Evolutionary conservation across 2,113 vertebrate species (phyloP), one percentile per base, ranked within the genome.

Genomic region (Sinosuthora webbiana): DNA sequence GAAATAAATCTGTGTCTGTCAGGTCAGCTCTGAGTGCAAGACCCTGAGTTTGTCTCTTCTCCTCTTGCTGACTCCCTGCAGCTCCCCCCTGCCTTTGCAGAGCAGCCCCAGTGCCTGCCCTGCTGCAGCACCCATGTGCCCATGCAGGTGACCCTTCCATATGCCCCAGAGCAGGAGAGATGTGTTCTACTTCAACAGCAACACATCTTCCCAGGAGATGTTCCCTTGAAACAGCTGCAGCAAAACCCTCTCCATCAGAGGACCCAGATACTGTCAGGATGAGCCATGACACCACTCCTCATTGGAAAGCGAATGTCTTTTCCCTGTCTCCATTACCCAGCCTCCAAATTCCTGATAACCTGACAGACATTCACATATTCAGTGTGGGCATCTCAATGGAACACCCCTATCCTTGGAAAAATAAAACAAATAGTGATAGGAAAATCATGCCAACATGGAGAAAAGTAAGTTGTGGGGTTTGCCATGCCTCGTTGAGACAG

Each of bases 61-160:
- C 11, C 11, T 27, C 27, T 62, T 4, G 2, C 31, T 63, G 73
- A 7, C 21, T 28, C 44, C 8, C 35, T 27, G 19, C 30, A 81
- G 64, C 25, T 87, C 42, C 47, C 41, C 13, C 19, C 11, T 49
- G 45, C 31, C 33, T 25, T 62, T 62, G n/a, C 42, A 57, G 74
- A 70, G 47, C 8, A 44, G 37, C 33, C 10, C 9, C 55, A 20
- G 13, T 25, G 37, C 60, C 41, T 33, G 64, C 10, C 42, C 41
- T 0, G 0, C 41, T 65, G 78, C 47, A 52, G 45, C n/a, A 44
- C 42, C 30, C 1, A 0, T 30, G 15, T 47, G 44, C 50, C 37
- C 42, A 28, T 1, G 4, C 52, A 45, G 42, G 13, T 14, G 22
- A 49, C 3, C 6, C 6, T 11, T 19, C 17, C 0, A 0, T 13